Base-by-base conservation (phyloP, 1,140 invertebrate species). In the Mya arenaria region DNA sequence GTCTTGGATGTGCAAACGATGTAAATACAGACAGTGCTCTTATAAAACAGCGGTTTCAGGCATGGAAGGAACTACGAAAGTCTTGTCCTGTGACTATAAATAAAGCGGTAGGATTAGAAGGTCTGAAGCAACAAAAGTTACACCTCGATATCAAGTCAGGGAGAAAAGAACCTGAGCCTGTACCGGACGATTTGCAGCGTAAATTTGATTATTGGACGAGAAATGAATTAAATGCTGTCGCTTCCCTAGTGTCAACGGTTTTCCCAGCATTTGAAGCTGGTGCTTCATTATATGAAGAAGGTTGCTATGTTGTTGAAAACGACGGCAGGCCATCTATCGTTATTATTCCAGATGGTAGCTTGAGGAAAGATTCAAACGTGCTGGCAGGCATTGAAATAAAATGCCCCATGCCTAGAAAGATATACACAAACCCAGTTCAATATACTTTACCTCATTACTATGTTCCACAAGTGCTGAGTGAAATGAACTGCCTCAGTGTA, bases 191-290 rank as follows among this genome's bases (percentile, higher is more conserved):
- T 15, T 25, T 62, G 8, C 58, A 62, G 41, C 5, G 37, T 8
- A 66, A 8, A n/a, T 37, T 39, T 19, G 34, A 66, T 23, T 66
- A 66, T 39, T 32, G 37, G 1, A 32, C 63, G 10, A 23, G 41
- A 19, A 66, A 66, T 66, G 32, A 66, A n/a, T 39, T 66, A 39
- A 66, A 66, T 37, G 63, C 63, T 66, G 63, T 37, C 6, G 32
- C 63, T 17, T 37, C 63, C 2, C 6, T 66, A 34, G 63, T 66
- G 13, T 66, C 63, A 37, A 66, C 32, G 23, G 28, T 66, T 66
- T 4, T 66, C 32, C 37, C 63, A 39, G 63, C 37, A 37, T 66
- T 66, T n/a, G 13, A 37, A 1, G 17, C 32, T 3, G 63, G n/a
- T 36, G 62, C 28, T 4, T 30, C 36, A 13, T 65, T 32, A 32